A percentile compares a stretch with the other conserved stretches of the same genome.
phyloP scores from a whole-genome alignment of 2,888 invertebrate genomes.

The Volucella inanis region DNA sequence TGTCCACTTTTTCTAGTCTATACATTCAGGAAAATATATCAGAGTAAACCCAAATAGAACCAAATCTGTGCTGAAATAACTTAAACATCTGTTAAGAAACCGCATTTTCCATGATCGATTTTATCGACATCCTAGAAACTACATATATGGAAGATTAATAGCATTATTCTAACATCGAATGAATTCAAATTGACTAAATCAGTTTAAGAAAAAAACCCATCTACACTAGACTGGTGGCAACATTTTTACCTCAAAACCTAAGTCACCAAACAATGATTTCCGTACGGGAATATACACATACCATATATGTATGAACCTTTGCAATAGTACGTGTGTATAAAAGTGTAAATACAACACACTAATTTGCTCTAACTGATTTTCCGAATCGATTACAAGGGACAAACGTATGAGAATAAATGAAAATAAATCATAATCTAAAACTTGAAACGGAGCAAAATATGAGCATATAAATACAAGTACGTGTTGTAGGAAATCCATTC shows the following conservation, averaged over 20 bases:
- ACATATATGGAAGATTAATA: slow-evolving; percentile 78
- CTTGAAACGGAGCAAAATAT: neutral
- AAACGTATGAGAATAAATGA: slow-evolving; percentile 13
- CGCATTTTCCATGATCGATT: slow-evolving; percentile 31
- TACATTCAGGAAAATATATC: neutral
- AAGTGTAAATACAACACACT: neutral
- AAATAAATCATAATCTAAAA: neutral
- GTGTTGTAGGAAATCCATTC: slow-evolving; percentile 67
- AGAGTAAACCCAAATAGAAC: slow-evolving; percentile 5
- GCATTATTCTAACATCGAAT: slow-evolving; percentile 78
- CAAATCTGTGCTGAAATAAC: slow-evolving; percentile 5
- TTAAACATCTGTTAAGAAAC: slow-evolving; percentile 24
- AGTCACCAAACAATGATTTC: slow-evolving; percentile 7
- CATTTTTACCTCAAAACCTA: neutral
- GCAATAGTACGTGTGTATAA: too few species aligned
- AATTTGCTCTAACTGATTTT: slow-evolving; percentile 43
- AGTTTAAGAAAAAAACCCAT: slow-evolving; percentile 34
- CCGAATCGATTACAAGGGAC: slow-evolving; percentile 32
- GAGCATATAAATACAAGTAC: slow-evolving; percentile 20
- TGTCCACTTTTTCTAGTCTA: neutral
- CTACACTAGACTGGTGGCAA: neutral
- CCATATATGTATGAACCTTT: too few species aligned
- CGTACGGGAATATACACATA: slow-evolving; percentile 17
- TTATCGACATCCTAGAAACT: slow-evolving; percentile 16
- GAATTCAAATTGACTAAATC: slow-evolving; percentile 55